Base-by-base conservation (phyloP, 2,797 vertebrate species). In the Limnodromus scolopaceus region DNA sequence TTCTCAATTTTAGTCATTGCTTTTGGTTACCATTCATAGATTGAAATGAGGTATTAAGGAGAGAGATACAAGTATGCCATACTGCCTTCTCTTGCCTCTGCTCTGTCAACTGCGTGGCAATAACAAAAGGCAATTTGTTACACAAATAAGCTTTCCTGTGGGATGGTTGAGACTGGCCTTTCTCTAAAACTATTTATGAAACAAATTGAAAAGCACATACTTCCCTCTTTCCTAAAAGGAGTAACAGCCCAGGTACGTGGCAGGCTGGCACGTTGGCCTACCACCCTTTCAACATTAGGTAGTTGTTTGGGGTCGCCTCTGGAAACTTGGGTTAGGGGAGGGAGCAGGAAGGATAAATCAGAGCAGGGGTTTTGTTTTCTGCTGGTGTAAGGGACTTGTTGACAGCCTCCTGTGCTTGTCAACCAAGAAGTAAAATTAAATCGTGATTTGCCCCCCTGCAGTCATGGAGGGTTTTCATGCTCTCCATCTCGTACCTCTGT, bases 61-160 rank as follows among this genome's bases (percentile, higher is more conserved):
- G 77, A 39, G 64, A 84, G 38, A 30, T 71, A 63, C 28, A 89
- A 65, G 63, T 64, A 74, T 53, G 70, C 51, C 3, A 0, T 51
- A 18, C 72, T 94, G 83, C 43, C 54, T 95, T 48, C 72, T 86
- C 36, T 23, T 83, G 79, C 79, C 1, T 0, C 70, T 86, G 71
- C 53, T 86, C 75, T 65, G 61, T 54, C 69, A 81, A 9, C 89
- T 85, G 82, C 81, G 34, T 90, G 82, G 63, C 70, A 84, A 16
- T 70, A 84, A 76, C 80, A 76, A 74, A 92, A 63, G 39, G 36
- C 78, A 79, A 25, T 91, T 79, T 69, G 72, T 65, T 86, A 91
- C 57, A 69, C 58, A 92, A 79, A 86, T 82, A 49, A 68, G n/a
- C 69, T 91, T 91, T 96, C 81, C 71, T 92, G 63, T 65, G 82